Base-by-base conservation (phyloP, 2,797 vertebrate genomes). In the Danio kyathit region DNA sequence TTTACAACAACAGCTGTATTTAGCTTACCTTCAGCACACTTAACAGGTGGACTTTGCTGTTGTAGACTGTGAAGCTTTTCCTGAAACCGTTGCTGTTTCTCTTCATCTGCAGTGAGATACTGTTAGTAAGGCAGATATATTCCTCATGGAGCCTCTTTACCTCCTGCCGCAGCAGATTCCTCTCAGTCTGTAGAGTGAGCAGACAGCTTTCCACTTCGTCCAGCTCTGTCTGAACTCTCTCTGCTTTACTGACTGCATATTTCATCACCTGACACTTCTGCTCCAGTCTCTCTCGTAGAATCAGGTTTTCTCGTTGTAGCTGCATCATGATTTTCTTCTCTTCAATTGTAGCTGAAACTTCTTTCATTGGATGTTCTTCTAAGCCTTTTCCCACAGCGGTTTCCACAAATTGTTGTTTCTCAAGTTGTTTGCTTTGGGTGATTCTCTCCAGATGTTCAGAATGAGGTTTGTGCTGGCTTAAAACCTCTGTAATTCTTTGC, bases 231-330 rank as follows among this genome's bases (percentile, higher is more conserved):
- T 73, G 85, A 52, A 88, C 69, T 72, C 86, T 84, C 29, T 83
- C 86, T 38, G 90, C 80, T 78, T 70, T 85, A 10, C 59, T 84
- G 67, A 92, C 85, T 61, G 87, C 86, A 74, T 88, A 87, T 16
- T 81, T 75, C 17, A 78, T 79, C 49, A 86, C 80, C 56, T 89
- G 87, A 43, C 46, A 78, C 14, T 87, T 83, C 69, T 87, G 87
- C 74, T 90, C 86, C 5, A 93, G 81, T 66, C 91, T 87, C 66
- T 89, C 89, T 82, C 89, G 90, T 13, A 94, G 87, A 60, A 87
- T 54, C 79, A 85, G 73, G 79, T 93, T 92, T 49, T 92, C 89
- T 17, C 89, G 77, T 72, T 83, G 89, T 19, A 91, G 60, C 6
- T 84, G 81, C 57, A 80, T 71, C 46, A 91, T 38, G 49, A 87